Conservation (phyloP, 2,888 invertebrate genomes). For the Lycophotia porphyrea region DNA sequence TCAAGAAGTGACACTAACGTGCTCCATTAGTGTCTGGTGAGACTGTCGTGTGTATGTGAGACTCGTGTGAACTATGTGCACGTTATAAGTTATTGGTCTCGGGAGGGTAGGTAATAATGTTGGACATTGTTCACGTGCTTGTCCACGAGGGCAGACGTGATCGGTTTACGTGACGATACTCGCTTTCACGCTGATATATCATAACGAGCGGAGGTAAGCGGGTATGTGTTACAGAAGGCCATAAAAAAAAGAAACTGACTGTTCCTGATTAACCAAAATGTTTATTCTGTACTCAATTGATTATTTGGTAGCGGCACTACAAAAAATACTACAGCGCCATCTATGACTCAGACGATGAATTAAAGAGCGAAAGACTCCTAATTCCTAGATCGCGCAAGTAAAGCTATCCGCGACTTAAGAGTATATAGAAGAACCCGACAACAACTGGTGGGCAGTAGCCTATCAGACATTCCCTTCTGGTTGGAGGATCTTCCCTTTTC, state of each 20-base stretch:
- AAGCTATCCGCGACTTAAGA: too few relatives aligned
- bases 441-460: too few relatives aligned
- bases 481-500: too few relatives aligned
- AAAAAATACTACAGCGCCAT: too few relatives aligned
- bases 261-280: background rate
- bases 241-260: background rate
- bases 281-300: background rate
- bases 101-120: constrained; percentile 68
- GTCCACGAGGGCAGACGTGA: constrained; percentile 68
- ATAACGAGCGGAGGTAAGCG: background rate
- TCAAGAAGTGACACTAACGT: background rate
- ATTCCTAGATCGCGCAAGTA: too few relatives aligned
- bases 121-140: constrained; percentile 71
- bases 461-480: too few relatives aligned
- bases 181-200: constrained; percentile 10
- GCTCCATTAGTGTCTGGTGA: background rate
- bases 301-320: too few relatives aligned
- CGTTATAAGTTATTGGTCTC: constrained; percentile 31
- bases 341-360: too few relatives aligned
- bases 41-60: constrained; percentile 5
- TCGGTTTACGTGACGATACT: constrained; percentile 51
- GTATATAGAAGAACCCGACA: too few relatives aligned
- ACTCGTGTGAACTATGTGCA: constrained; percentile 16
- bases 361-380: too few relatives aligned
- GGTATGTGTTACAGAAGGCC: background rate